Percentiles rank a stretch among this genome's conserved stretches.
phyloP scores from a whole-genome alignment of 1,140 invertebrate species.

The Aporrectodea caliginosa region DNA sequence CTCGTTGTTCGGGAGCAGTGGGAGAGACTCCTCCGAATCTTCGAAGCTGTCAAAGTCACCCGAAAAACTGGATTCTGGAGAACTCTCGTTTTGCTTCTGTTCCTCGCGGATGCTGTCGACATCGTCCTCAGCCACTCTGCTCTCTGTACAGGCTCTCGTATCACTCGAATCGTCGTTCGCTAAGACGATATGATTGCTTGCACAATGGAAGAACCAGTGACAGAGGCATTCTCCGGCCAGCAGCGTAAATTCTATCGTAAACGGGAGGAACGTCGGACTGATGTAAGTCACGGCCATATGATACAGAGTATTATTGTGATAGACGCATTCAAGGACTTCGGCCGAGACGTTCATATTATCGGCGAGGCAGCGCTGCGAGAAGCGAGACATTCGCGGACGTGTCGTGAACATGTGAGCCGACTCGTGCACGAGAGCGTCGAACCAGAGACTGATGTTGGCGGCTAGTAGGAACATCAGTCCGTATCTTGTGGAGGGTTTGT shows the following conservation, averaged over 20 bases:
- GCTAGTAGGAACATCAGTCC: conserved; percentile 10
- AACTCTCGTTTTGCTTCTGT: no score
- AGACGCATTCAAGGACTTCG: not conserved
- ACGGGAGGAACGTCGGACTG: not conserved
- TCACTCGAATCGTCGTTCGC: no score
- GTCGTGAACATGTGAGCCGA: not conserved
- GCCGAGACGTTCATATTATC: no score
- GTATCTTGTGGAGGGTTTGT: conserved; percentile 3
- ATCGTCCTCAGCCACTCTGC: no score
- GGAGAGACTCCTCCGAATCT: no score
- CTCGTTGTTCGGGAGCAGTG: no score
- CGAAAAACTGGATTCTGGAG: no score
- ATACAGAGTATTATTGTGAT: not conserved
- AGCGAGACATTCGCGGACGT: not conserved
- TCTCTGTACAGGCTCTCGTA: no score
- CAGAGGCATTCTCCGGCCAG: conserved; percentile 4
- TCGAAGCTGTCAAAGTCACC: no score
- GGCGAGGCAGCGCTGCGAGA: not conserved
- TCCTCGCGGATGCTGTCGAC: no score
- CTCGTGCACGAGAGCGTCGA: conserved; percentile 11
- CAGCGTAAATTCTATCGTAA: conserved; percentile 10
- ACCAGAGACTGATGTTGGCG: conserved; percentile 12
- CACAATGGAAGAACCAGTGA: conserved; percentile 16
- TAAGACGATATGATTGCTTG: no score
- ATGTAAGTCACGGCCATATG: not conserved